A percentile compares a stretch with the other conserved stretches of the same genome.
phyloP scores from a whole-genome alignment of 2,113 vertebrate genomes.

The Arizona elegans region DNA sequence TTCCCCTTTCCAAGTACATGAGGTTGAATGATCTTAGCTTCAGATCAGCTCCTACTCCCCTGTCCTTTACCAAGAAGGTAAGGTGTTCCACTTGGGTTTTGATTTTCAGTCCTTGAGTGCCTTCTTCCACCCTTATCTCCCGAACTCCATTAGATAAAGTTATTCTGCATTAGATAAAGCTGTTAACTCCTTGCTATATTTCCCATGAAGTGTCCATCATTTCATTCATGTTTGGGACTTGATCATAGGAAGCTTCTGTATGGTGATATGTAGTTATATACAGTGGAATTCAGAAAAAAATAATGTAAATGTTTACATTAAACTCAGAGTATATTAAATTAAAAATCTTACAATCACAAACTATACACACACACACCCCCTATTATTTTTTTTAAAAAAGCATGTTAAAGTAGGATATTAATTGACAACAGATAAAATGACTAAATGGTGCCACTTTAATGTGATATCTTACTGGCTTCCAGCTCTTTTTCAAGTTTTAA shows the following conservation, averaged over 20 bases:
- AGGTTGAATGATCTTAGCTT: background rate
- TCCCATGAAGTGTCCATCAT: background rate
- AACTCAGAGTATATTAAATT: background rate
- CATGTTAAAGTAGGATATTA: background rate
- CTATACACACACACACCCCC: background rate
- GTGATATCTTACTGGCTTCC: background rate
- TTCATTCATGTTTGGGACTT: constrained; percentile 5
- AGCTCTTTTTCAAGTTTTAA: background rate
- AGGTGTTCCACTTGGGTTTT: background rate
- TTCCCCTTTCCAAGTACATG: background rate
- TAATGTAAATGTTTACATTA: background rate
- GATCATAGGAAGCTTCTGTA: background rate
- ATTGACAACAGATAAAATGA: background rate
- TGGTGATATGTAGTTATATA: background rate
- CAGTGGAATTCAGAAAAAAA: background rate
- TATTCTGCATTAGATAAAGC: background rate
- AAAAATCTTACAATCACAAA: background rate
- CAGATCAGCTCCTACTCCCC: background rate
- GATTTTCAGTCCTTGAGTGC: background rate
- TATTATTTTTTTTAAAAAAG: background rate
- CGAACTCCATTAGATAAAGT: background rate
- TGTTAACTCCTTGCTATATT: background rate
- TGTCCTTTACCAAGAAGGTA: background rate
- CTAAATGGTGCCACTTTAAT: background rate
- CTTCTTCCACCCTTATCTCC: background rate